These are phyloP conservation scores for Fukomys damarensis DNA, from an alignment of 2,113 vertebrate genomes.

Conservation along the genomic window DNA sequence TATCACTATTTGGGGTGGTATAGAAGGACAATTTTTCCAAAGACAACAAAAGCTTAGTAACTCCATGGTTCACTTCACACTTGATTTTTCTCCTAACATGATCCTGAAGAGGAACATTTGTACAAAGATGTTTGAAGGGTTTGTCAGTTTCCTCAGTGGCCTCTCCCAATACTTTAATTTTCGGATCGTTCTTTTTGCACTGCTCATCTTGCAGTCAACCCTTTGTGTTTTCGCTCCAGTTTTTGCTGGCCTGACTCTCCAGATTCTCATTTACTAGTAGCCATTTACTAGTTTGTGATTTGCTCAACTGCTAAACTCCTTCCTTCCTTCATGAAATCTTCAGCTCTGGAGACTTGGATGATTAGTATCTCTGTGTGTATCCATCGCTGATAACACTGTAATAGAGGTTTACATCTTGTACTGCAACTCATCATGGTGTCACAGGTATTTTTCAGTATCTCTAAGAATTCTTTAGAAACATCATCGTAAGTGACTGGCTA, in stretches of 20 bases:
- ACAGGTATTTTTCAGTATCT: background rate
- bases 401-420: background rate
- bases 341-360: background rate
- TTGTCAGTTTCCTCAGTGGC: background rate
- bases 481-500: background rate
- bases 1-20: background rate
- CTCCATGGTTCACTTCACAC: background rate
- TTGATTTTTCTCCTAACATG: background rate
- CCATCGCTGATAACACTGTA: background rate
- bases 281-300: background rate
- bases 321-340: background rate
- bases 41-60: constrained; percentile 16
- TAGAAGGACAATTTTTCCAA: background rate
- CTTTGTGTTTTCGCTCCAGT: background rate
- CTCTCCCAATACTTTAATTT: background rate
- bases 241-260: background rate
- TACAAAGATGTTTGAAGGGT: background rate
- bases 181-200: background rate
- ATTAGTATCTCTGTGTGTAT: background rate
- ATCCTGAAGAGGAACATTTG: background rate
- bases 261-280: background rate
- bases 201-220: background rate
- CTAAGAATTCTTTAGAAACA: constrained; percentile 5
- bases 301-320: background rate
- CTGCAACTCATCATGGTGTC: background rate